Evolutionary conservation across 2,113 vertebrate species (phyloP).

Genomic region (Alligator sinensis): DNA sequence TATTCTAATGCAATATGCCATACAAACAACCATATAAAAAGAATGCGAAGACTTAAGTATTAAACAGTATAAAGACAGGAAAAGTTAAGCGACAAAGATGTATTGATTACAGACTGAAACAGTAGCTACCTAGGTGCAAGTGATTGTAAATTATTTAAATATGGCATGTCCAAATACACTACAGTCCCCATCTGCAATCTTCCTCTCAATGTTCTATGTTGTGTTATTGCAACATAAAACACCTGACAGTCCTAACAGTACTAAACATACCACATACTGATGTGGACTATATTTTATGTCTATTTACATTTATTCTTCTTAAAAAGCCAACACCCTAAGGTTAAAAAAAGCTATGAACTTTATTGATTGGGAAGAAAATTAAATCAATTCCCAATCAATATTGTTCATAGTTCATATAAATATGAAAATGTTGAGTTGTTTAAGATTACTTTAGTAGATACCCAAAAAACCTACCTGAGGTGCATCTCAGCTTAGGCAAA

Average conservation of each 20-base stretch:
- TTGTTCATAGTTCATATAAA: too few relatives aligned
- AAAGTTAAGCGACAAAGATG: neutral
- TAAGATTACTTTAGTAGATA: neutral
- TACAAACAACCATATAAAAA: neutral
- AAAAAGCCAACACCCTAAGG: too few relatives aligned
- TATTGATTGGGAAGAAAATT: too few relatives aligned
- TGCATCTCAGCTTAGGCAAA: too few relatives aligned
- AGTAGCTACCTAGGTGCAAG: neutral
- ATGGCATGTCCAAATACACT: neutral
- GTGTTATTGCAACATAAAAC: too few relatives aligned
- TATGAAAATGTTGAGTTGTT: neutral
- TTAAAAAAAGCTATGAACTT: too few relatives aligned
- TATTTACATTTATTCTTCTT: too few relatives aligned
- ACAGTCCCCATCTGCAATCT: neutral
- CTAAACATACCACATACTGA: too few relatives aligned
- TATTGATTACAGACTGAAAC: neutral
- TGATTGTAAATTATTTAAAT: neutral
- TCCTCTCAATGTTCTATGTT: neutral
- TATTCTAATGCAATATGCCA: neutral
- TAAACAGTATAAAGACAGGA: neutral
- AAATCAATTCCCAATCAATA: too few relatives aligned
- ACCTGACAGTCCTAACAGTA: too few relatives aligned
- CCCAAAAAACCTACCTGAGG: neutral
- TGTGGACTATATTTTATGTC: too few relatives aligned
- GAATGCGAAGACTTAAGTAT: neutral